Conservation (phyloP, 2,888 invertebrate species). For the Unio pictorum region DNA sequence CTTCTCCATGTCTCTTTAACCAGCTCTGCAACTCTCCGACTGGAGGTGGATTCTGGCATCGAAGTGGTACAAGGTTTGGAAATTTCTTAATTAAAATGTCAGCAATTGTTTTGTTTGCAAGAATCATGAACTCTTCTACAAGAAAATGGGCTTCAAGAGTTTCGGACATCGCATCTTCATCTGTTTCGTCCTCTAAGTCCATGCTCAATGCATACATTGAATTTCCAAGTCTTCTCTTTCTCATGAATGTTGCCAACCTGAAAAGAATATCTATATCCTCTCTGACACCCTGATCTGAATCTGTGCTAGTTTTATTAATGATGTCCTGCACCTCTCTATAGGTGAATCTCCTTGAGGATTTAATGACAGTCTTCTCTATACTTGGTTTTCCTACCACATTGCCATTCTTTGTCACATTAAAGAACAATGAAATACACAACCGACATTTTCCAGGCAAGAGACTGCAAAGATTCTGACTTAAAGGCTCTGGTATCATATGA, state of each 20-base stretch:
- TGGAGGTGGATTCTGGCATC: slow-evolving; percentile 22
- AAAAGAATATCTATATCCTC: slow-evolving; percentile 16
- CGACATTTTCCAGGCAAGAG: slow-evolving; percentile 36
- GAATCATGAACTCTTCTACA: slow-evolving; percentile 34
- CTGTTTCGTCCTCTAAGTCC: slow-evolving; percentile 17
- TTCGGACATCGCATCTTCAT: slow-evolving; percentile 3
- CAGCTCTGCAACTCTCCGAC: slow-evolving; percentile 17
- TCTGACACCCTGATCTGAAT: background rate
- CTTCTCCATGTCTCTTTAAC: slow-evolving; percentile 7
- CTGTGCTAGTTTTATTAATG: slow-evolving; percentile 14
- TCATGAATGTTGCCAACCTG: slow-evolving; percentile 17
- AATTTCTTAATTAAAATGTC: slow-evolving; percentile 7
- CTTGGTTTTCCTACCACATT: slow-evolving; percentile 2
- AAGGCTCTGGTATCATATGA: slow-evolving; percentile 51
- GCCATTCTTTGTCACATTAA: slow-evolving; percentile 17
- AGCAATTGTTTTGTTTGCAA: slow-evolving; percentile 23
- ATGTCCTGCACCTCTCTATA: slow-evolving; percentile 44
- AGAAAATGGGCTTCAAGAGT: slow-evolving; percentile 28
- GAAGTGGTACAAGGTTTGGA: slow-evolving; percentile 13
- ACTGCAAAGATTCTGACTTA: slow-evolving; percentile 44
- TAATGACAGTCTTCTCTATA: slow-evolving; percentile 26
- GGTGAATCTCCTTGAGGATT: slow-evolving; percentile 27
- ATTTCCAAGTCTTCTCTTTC: slow-evolving; percentile 25
- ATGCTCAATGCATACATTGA: slow-evolving; percentile 27
- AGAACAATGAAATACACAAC: slow-evolving; percentile 49